Conservation (phyloP, 2,888 invertebrate genomes). For the Sminthurides aquaticus region DNA sequence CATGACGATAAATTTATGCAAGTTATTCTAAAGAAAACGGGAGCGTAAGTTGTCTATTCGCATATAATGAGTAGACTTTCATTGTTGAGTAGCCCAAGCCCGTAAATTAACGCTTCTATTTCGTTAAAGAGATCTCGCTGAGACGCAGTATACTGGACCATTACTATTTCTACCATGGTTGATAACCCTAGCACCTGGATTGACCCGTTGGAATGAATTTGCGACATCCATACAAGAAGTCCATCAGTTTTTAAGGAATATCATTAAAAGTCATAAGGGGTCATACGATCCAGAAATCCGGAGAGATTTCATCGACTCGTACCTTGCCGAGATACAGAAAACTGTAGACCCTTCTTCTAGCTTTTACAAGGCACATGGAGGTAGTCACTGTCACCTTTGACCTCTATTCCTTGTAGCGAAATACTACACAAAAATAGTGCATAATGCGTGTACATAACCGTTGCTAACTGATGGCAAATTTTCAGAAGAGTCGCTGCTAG, state of each 20-base stretch:
- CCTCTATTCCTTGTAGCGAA: not conserved
- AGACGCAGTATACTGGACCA: slow-evolving; percentile 42
- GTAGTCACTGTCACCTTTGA: slow-evolving; percentile 20
- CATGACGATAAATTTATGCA: slow-evolving; percentile 36
- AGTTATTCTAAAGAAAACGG: slow-evolving; percentile 37
- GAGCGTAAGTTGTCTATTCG: slow-evolving; percentile 30
- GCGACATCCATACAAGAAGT: slow-evolving; percentile 35
- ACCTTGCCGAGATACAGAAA: slow-evolving; percentile 34
- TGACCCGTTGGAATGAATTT: slow-evolving; percentile 41
- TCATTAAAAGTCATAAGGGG: slow-evolving; percentile 32
- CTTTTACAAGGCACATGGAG: slow-evolving; percentile 34
- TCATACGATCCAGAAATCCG: slow-evolving; percentile 23
- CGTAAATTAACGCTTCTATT: not conserved
- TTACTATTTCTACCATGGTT: slow-evolving; percentile 41
- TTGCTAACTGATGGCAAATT: too few species aligned
- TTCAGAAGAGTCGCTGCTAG: slow-evolving; percentile 43
- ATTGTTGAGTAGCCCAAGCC: not conserved
- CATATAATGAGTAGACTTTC: too few species aligned
- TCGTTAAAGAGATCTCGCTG: slow-evolving; percentile 35
- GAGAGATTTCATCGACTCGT: slow-evolving; percentile 39
- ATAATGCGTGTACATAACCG: too few species aligned
- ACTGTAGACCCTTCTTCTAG: slow-evolving; percentile 35
- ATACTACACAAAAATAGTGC: not conserved
- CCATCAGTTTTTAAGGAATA: slow-evolving; percentile 32
- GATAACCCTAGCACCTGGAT: slow-evolving; percentile 31